phyloP scores from a whole-genome alignment of 2,113 vertebrate species.

The Lagopus leucura region DNA sequence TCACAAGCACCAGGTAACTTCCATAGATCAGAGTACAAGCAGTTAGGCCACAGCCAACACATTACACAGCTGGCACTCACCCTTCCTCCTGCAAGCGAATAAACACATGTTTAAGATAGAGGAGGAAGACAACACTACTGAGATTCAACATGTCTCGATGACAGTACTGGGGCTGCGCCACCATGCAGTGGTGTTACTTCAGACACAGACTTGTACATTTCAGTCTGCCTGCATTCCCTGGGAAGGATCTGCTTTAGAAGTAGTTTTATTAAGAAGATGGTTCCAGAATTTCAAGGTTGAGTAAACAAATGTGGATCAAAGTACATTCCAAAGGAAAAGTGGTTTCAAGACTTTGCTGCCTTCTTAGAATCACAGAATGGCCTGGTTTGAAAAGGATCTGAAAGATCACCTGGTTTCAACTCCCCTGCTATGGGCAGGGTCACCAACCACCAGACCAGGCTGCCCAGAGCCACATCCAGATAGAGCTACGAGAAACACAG shows the following conservation, averaged over 20 bases:
- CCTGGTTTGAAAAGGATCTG: too few species aligned
- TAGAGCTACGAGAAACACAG: neutral
- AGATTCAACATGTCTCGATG: neutral
- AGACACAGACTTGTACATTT: neutral
- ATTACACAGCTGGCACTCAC: neutral
- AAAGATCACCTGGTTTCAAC: too few species aligned
- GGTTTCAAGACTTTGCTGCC: neutral
- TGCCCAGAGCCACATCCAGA: too few species aligned
- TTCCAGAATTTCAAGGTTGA: neutral
- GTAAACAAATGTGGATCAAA: neutral
- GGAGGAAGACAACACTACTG: neutral
- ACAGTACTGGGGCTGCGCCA: neutral
- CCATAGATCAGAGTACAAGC: neutral
- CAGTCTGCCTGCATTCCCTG: neutral
- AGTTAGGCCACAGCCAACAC: neutral
- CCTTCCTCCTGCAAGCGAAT: neutral
- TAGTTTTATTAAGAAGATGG: neutral
- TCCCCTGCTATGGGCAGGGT: too few species aligned
- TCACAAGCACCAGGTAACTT: neutral
- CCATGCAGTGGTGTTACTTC: accelerated
- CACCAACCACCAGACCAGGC: too few species aligned
- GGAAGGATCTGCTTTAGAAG: neutral
- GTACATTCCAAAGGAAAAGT: neutral
- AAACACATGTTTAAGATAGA: neutral
- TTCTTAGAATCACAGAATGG: neutral